Evolutionary conservation across 2,888 invertebrate species (phyloP).

Genomic region (Lasioglossum villosulum): DNA sequence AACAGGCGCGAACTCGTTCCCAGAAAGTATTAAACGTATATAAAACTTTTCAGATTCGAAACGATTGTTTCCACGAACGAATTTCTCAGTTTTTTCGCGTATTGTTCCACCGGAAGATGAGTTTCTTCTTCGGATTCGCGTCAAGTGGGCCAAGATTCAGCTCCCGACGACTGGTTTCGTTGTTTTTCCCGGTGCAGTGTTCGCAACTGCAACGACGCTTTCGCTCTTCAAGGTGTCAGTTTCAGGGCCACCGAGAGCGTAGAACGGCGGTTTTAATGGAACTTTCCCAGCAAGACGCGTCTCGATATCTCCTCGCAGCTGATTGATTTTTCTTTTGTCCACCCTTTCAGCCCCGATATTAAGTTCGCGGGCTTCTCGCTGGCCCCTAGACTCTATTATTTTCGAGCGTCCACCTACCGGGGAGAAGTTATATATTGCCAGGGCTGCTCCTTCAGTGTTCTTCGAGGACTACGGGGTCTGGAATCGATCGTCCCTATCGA

Average conservation of each 20-base stretch:
- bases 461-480: background rate
- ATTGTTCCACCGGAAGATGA: background rate
- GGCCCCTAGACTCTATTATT: constrained; percentile 35
- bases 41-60: too few relatives aligned
- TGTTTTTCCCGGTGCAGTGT: constrained; percentile 20
- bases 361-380: constrained; percentile 32
- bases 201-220: constrained; percentile 36
- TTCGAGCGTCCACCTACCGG: constrained; percentile 16
- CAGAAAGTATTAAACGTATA: background rate
- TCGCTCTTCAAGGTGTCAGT: constrained; percentile 52
- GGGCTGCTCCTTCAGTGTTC: background rate
- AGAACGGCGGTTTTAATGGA: constrained; percentile 58
- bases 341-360: constrained; percentile 28
- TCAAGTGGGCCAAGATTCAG: constrained; percentile 26
- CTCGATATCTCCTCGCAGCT: constrained; percentile 45
- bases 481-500: constrained; percentile 1
- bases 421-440: constrained; percentile 7
- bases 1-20: background rate
- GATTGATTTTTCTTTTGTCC: constrained; percentile 54
- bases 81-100: background rate
- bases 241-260: constrained; percentile 48
- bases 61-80: background rate
- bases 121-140: background rate
- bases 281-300: constrained; percentile 25
- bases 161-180: constrained; percentile 25